Evolutionary conservation across 2,888 invertebrate genomes (phyloP), one percentile per base, ranked within the genome.

Genomic region (Lasiommata megera): DNA sequence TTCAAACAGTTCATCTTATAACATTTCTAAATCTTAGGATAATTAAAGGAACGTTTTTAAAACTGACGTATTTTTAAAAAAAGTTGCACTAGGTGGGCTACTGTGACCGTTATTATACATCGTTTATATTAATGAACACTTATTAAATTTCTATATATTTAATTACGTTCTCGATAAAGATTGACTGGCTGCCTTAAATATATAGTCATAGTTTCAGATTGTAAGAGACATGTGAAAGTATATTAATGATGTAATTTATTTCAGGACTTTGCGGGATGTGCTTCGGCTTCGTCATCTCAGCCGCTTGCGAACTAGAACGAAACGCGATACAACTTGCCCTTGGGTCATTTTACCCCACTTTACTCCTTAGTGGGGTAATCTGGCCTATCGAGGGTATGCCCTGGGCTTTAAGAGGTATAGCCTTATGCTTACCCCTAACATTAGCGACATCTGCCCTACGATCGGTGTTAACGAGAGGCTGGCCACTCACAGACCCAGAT

Each of bases 331-430:
- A 98, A 75, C 85, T 97, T 64, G 97, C 98, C 0, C 92, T 98
- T 14, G 98, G 98, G 46, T 97, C 98, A 43, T 98, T 98, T 91
- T 98, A 98, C 87, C 98, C 98, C 16, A 97, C 97, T 14, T 92
- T 98, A 16, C 88, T 98, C 57, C 93, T 98, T 46, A 97, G 97
- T 71, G 98, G 98, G 56, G 98, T 98, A 37, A 97, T 98, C 75
- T 98, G 98, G 98, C 98, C 98, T 58, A 95, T 98, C 62, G 97
- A 98, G 81, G 97, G 97, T 56, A 98, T 98, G 97, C 98, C 98
- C 1, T 92, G 94, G 70, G 92, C 95, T 58, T 88, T 98, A 31
- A 92, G 95, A 68, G 96, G 96, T 82, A 93, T 98, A 53, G 95
- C 97, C 0, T 93, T 95, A 44, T 94, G 95, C 69, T 92, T 98